Evolutionary conservation across 2,888 invertebrate genomes (phyloP), one percentile per base, ranked within the genome.

Genomic region (Drosophila putrida): DNA sequence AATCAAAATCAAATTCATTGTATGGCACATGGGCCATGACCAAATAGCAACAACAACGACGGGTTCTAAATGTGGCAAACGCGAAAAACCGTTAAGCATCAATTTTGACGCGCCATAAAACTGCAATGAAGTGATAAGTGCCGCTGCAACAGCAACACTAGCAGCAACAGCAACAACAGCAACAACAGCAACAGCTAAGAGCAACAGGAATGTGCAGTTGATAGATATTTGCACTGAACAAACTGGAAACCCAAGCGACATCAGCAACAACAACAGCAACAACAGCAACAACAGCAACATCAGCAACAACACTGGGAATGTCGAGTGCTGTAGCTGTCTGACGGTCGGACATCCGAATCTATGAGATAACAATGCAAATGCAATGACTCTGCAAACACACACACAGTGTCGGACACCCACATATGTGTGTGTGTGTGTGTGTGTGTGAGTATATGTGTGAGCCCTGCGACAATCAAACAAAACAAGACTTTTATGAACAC

Each of bases 41-140:
- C 61, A 68, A 64, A 51, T 15, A 50, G 61, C 44, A 25, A 11
- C 27, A 31, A 31, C 47, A 46, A 13, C 44, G 51, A 65, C 66
- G 75, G 69, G 75, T 75, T 79, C 81, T 75, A 83, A 85, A 83
- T 85, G 83, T 78, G 79, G 79, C 79, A 64, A 85, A 81, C 81
- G 85, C 83, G 85, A 83, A 84, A 84, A 84, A 81, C 83, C 84
- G 85, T 84, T 83, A 83, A 80, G 87, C 87, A 82, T 85, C 88
- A 82, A 82, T 82, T 87, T 85, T 80, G 88, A 84, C 84, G 86
- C 86, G 78, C 84, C 86, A 88, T 88, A 87, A 85, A 88, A 88
- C 82, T 88, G 88, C 88, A 88, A 88, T 88, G 88, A 88, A 88
- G 88, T 88, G 88, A 89, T 88, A 88, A 88, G 87, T 87, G 87